Evolutionary conservation across 2,888 invertebrate genomes (phyloP).

Genomic region (Tinea trinotella): DNA sequence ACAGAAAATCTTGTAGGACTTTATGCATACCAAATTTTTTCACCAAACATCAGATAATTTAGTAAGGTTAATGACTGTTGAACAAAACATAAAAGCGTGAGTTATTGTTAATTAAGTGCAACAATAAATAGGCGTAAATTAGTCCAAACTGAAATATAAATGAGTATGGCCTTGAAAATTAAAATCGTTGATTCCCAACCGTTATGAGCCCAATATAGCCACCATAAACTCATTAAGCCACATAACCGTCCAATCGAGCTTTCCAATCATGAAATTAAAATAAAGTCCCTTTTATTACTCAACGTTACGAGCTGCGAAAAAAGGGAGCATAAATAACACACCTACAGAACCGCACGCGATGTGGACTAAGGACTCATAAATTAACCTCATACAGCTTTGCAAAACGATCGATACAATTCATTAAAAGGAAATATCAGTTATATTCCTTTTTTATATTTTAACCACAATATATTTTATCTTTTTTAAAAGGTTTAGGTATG

Average conservation of each 20-base stretch:
- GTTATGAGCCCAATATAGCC: conserved; percentile 53
- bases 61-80: too few relatives aligned
- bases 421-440: conserved; percentile 35
- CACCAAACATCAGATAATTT: too few relatives aligned
- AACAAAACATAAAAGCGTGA: too few relatives aligned
- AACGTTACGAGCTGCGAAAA: conserved; percentile 73
- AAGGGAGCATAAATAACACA: conserved; percentile 72
- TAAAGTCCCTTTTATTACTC: conserved; percentile 66
- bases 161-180: conserved; percentile 34
- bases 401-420: conserved; percentile 63
- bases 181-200: conserved; percentile 37
- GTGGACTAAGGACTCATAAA: conserved; percentile 53
- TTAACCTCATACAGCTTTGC: conserved; percentile 56
- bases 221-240: conserved; percentile 68
- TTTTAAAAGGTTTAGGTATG: neutral
- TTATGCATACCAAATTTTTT: too few relatives aligned
- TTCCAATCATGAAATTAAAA: conserved; percentile 73
- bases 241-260: conserved; percentile 69
- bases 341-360: conserved; percentile 61
- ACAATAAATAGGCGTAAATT: neutral
- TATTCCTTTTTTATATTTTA: neutral
- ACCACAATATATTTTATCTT: neutral
- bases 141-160: neutral
- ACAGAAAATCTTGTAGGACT: too few relatives aligned
- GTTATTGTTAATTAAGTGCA: too few relatives aligned